Evolutionary conservation across 2,113 vertebrate species (phyloP).

Genomic region (Aix galericulata): DNA sequence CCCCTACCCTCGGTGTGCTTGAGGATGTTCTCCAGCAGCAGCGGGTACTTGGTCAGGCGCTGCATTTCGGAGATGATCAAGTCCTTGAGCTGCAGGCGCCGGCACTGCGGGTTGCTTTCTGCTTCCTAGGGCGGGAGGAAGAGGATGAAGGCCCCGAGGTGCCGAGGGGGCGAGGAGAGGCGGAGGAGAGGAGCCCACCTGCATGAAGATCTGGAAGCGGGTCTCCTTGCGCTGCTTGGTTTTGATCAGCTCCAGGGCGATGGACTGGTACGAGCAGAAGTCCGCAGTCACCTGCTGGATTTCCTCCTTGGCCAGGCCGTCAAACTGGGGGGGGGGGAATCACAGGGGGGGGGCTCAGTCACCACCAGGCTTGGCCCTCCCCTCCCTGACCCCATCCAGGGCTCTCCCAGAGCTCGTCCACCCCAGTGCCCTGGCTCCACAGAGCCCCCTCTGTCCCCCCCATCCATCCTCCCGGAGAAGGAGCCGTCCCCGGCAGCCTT

Average conservation of each 20-base stretch:
- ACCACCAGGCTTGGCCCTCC: background rate
- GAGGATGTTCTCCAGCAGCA: slow-evolving; percentile 91
- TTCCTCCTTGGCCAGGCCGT: slow-evolving; percentile 85
- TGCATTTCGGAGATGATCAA: slow-evolving; percentile 94
- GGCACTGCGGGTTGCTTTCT: slow-evolving; percentile 89
- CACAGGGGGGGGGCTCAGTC: background rate
- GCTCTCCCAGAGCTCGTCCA: accelerated
- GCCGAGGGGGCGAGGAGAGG: background rate
- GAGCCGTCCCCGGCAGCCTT: background rate
- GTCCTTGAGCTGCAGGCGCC: slow-evolving; percentile 93
- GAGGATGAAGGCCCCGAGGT: accelerated
- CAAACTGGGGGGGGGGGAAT: slow-evolving; percentile 78
- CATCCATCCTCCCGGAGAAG: background rate
- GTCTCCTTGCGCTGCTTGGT: slow-evolving; percentile 92
- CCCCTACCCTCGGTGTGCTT: slow-evolving; percentile 86
- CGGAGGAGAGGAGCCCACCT: slow-evolving; percentile 54
- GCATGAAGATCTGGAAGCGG: slow-evolving; percentile 86
- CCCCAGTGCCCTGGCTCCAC: background rate
- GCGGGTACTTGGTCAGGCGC: slow-evolving; percentile 92
- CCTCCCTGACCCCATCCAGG: background rate
- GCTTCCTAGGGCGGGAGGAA: slow-evolving; percentile 62
- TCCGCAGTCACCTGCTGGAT: slow-evolving; percentile 87
- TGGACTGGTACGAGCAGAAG: slow-evolving; percentile 90
- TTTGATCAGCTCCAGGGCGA: slow-evolving; percentile 91
- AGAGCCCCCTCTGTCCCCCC: background rate